Evolutionary conservation across 2,797 vertebrate species (phyloP), one percentile per base, ranked within the genome.

Genomic region (Myotis vivesi): DNA sequence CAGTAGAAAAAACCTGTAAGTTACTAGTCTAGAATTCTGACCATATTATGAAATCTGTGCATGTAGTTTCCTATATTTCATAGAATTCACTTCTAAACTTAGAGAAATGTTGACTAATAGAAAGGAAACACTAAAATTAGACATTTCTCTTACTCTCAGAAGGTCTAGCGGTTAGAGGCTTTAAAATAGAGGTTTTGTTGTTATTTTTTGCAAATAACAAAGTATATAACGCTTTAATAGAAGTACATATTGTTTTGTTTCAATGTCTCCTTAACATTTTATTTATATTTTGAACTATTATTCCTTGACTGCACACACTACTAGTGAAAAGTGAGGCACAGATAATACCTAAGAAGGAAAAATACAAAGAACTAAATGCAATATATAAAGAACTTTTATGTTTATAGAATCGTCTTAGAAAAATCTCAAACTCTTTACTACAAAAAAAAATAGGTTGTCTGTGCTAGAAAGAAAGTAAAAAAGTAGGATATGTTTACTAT

Each of bases 211-310:
- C 33, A 89, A 68, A 51, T 89, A 94, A 49, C 25, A 71, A 75
- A 66, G 23, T 38, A 1, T 82, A 73, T 3, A 55, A n/a, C 3
- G 20, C 89, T 89, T 90, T 90, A 72, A 28, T 38, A 80, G 36
- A 76, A 80, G 96, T 59, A 3, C 23, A 4, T 87, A 46, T 87
- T 86, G 12, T 66, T 91, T 95, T 69, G 87, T 83, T 86, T 94
- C 41, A 85, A 16, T 17, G 23, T 87, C 64, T 55, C 57, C 59
- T 87, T 87, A 79, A 62, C 1, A 30, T 82, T 87, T 73, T 41
- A 79, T 68, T 72, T 75, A 38, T 83, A 66, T 94, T 66, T 89
- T 79, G n/a, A 51, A 36, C 36, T 19, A 36, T 73, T 10, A 36
- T 83, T 69, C 44, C 22, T 30, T 89, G 17, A 49, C 44, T 87